phyloP scores from a whole-genome alignment of 2,888 invertebrate genomes.

The Lapara coniferarum region DNA sequence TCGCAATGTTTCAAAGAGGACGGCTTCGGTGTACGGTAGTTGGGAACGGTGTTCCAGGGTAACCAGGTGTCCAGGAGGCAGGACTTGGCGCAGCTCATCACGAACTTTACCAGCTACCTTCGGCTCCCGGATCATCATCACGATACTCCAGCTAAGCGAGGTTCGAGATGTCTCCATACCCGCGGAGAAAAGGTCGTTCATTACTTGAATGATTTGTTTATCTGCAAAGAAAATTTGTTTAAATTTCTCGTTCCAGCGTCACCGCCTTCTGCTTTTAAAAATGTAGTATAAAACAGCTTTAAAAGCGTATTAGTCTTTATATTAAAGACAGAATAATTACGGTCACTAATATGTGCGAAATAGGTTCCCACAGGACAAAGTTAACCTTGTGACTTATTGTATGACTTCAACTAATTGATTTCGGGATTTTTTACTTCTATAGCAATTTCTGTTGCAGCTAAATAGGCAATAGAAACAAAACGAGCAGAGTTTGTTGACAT shows the following conservation, averaged over 20 bases:
- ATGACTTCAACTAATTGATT: too few relatives aligned
- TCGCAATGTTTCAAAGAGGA: constrained; percentile 90
- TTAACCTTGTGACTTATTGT: too few relatives aligned
- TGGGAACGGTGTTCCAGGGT: constrained; percentile 88
- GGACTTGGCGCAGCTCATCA: constrained; percentile 89
- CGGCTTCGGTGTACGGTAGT: constrained; percentile 91
- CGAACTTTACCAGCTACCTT: constrained; percentile 88
- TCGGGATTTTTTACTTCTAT: too few relatives aligned
- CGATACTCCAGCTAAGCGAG: constrained; percentile 91
- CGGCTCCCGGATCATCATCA: constrained; percentile 91
- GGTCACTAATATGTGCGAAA: too few relatives aligned
- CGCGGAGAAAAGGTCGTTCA: constrained; percentile 93
- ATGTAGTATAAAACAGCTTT: too few relatives aligned
- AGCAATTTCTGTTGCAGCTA: too few relatives aligned
- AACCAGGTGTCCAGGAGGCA: constrained; percentile 88
- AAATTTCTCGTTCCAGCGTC: constrained; percentile 25
- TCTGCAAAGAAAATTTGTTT: constrained; percentile 71
- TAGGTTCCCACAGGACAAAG: too few relatives aligned
- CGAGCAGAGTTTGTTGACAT: too few relatives aligned
- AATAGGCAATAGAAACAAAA: too few relatives aligned
- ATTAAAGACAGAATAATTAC: too few relatives aligned
- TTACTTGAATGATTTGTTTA: constrained; percentile 92
- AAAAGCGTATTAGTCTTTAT: too few relatives aligned
- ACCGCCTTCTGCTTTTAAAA: too few relatives aligned
- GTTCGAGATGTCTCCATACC: constrained; percentile 95